Evolutionary conservation across 2,113 vertebrate genomes (phyloP), one percentile per base, ranked within the genome.

Genomic region (Antechinus stuartii): DNA sequence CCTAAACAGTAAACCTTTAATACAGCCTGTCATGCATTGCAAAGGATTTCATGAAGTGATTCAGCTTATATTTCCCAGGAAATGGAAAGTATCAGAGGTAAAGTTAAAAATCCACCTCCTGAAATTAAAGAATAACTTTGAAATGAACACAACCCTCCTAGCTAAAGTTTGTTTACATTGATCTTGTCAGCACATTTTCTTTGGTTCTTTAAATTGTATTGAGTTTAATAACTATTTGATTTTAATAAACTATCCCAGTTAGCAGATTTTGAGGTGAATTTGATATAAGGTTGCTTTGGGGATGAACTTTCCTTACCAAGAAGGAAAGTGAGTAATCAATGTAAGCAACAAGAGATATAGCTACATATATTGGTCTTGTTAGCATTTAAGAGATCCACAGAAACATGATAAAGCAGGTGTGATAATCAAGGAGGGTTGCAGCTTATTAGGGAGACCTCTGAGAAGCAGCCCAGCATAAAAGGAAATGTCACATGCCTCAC

Each of bases 161-260:
- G 42, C 93, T 54, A 89, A 92, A 93, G 1, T 1, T 1, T 46
- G 94, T 96, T 98, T 96, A 50, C 92, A 96, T 84, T 91, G 95
- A 98, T 98, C 91, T 52, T 94, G 47, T 91, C 53, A 96, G 52
- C 42, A 91, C 46, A 55, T 96, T 97, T 98, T 97, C 57, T 93
- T 93, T 94, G 54, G 42, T 42, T 95, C 96, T 97, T 96, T 47
- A 97, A 95, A 97, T 97, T 93, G 25, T 46, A 97, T 94, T 97
- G 96, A 98, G 97, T 98, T 96, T 96, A 97, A 98, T 96, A 95
- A 92, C 94, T 91, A 57, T 92, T 98, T 97, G 27, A 96, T 97
- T 98, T 98, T 93, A 96, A n/a, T 96, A 98, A 92, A 93, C 89
- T 49, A 97, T 49, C 26, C 23, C 90, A 56, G 68, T 90, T 97